phyloP scores from a whole-genome alignment of 2,888 invertebrate species.

The Mimachlamys varia region DNA sequence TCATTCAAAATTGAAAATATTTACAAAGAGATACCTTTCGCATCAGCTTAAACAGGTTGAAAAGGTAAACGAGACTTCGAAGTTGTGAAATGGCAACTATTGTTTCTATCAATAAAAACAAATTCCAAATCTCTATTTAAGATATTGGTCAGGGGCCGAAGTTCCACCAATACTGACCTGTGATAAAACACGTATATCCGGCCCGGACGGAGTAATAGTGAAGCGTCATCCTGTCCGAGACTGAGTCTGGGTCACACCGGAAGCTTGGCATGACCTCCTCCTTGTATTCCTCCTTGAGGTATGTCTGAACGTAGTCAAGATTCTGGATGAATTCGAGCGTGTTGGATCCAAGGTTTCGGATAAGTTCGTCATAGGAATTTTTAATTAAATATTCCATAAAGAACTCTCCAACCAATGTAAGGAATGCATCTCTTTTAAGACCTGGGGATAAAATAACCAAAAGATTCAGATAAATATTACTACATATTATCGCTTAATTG shows the following conservation, averaged over 20 bases:
- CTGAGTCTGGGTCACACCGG: conserved; percentile 69
- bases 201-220: conserved; percentile 71
- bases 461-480: not conserved
- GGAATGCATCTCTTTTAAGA: conserved; percentile 62
- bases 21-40: too few species aligned
- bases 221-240: conserved; percentile 67
- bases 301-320: conserved; percentile 71
- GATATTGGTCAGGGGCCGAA: too few species aligned
- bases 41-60: too few species aligned
- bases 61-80: too few species aligned
- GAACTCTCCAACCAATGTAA: conserved; percentile 68
- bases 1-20: too few species aligned
- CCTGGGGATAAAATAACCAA: conserved; percentile 48
- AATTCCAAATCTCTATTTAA: too few species aligned
- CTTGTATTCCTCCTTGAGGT: conserved; percentile 65
- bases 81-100: too few species aligned
- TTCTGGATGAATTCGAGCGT: conserved; percentile 72
- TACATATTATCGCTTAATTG: not conserved
- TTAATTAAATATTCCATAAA: conserved; percentile 63
- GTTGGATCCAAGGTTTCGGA: conserved; percentile 68
- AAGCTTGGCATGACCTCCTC: conserved; percentile 71
- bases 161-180: conserved; percentile 58
- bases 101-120: too few species aligned
- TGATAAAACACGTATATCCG: conserved; percentile 66
- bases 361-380: conserved; percentile 68